Base-by-base conservation (phyloP, 2,113 vertebrate genomes). In the Indicator maculatus region DNA sequence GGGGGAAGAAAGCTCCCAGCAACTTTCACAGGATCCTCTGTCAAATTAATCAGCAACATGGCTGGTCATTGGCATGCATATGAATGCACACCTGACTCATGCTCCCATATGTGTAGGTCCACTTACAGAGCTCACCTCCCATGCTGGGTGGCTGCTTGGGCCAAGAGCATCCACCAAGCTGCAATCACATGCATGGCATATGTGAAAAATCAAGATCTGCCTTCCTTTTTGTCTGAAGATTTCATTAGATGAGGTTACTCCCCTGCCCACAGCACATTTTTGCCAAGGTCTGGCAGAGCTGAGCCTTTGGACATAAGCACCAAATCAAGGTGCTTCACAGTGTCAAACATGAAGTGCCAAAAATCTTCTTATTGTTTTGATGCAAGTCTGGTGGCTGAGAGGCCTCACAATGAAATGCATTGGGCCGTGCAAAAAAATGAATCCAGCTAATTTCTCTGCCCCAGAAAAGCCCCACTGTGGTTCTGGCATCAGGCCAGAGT, bases 41-140 rank as follows among this genome's bases (percentile, higher is more conserved):
- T 83, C 80, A 74, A 85, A 83, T 91, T 65, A 83, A 93, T 76
- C 56, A 83, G 53, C 7, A 41, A 91, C 41, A 77, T 31, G 52
- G 36, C 38, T 83, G 56, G 14, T 67, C 90, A 67, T 4, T 83
- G 76, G 56, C 60, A 63, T 66, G 67, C 44, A 91, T 41, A 45
- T 53, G 63, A 86, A 88, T 39, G 44, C 39, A 91, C 4, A 2
- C 28, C 59, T 70, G 33, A 55, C 63, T 91, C 2, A 1, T 45
- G 71, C 53, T 93, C 61, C 53, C 71, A 61, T 10, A 3, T 28
- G 21, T 55, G n/a, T 4, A 0, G 21, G 60, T 67, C 83, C 67
- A 33, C 81, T 86, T 18, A 3, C 5, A 31, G 52, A 56, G 69
- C 63, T 81, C 73, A 64, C 63, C 84, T 91, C 90, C 81, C 59